phyloP scores from a whole-genome alignment of 2,113 vertebrate genomes.

The Hepsetus odoe region DNA sequence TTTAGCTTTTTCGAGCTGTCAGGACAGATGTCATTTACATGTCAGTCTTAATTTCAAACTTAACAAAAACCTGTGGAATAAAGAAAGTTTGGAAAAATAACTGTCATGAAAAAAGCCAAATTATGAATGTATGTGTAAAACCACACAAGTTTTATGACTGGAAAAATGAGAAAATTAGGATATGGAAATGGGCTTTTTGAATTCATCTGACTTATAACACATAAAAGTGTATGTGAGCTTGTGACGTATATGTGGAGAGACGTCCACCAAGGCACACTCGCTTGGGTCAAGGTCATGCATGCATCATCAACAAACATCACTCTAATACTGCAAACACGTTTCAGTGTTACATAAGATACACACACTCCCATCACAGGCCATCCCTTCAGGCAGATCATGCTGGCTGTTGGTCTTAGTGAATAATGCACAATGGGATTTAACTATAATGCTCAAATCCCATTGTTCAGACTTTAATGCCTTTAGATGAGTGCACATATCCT shows the following conservation, averaged over 20 bases:
- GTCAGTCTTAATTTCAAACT: too few relatives aligned
- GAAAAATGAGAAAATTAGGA: too few relatives aligned
- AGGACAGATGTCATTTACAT: too few relatives aligned
- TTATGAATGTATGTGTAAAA: too few relatives aligned
- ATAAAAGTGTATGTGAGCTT: neutral
- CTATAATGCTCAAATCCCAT: neutral
- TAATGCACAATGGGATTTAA: neutral
- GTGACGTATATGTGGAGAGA: neutral
- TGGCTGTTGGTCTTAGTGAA: neutral
- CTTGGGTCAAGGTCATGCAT: slow-evolving; percentile 1
- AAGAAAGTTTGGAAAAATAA: too few relatives aligned
- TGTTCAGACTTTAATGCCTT: neutral
- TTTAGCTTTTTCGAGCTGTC: too few relatives aligned
- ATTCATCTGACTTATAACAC: too few relatives aligned
- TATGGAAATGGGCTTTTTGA: too few relatives aligned
- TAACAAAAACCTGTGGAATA: too few relatives aligned
- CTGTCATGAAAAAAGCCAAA: too few relatives aligned
- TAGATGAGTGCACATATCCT: neutral
- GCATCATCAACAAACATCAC: neutral
- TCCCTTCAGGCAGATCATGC: neutral
- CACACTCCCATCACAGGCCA: neutral
- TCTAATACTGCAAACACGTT: neutral
- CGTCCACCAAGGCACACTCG: neutral
- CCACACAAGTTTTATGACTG: too few relatives aligned
- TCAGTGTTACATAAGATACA: neutral